phyloP scores from a whole-genome alignment of 1,140 invertebrate species.

The Globodera ellingtonae region DNA sequence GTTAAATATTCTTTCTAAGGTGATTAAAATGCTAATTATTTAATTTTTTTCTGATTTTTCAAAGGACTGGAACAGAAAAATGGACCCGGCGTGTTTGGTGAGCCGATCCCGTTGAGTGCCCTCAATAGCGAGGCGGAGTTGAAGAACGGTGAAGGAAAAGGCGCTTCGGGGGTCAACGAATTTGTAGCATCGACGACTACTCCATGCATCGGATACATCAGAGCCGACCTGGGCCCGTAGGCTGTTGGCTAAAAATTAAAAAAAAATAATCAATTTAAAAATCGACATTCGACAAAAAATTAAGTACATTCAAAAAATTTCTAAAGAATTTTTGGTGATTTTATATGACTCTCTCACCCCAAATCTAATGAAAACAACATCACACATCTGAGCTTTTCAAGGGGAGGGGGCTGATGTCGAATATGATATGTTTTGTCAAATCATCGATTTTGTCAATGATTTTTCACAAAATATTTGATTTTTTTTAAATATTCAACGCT shows the following conservation, averaged over 20 bases:
- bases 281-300: too few species aligned
- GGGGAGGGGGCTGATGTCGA: too few species aligned
- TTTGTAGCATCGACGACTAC: not conserved
- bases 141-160: not conserved
- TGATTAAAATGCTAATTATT: too few species aligned
- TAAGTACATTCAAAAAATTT: not conserved
- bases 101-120: conserved; percentile 12
- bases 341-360: too few species aligned
- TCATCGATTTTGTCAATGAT: too few species aligned
- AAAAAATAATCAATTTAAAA: not conserved
- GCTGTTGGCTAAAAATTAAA: conserved; percentile 18
- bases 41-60: not conserved
- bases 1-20: too few species aligned
- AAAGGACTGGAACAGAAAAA: too few species aligned
- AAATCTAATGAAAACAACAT: too few species aligned
- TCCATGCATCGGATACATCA: conserved; percentile 2
- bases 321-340: not conserved
- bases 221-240: conserved; percentile 11
- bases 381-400: too few species aligned
- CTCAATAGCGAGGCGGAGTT: conserved; percentile 8
- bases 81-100: conserved; percentile 5
- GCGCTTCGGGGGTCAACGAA: not conserved
- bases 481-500: too few species aligned
- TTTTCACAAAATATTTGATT: too few species aligned
- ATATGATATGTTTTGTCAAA: too few species aligned